These are phyloP conservation scores for Dryococelus australis DNA, from an alignment of 2,888 invertebrate species.

Conservation along the genomic window DNA sequence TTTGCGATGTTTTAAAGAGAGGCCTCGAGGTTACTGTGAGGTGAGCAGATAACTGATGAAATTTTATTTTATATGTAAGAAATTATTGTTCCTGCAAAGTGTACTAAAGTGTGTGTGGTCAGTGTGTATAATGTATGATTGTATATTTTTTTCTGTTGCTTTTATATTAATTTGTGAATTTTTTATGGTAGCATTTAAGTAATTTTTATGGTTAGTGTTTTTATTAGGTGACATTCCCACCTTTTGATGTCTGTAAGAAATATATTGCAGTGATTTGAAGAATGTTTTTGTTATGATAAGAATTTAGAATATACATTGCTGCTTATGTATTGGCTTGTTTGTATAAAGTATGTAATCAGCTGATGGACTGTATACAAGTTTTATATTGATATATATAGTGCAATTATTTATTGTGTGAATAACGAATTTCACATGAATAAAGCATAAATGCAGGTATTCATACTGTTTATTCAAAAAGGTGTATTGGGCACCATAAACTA, in stretches of 20 bases:
- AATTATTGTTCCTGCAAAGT: neutral
- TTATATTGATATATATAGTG: constrained; percentile 4
- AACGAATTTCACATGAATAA: neutral
- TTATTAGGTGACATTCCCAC: constrained; percentile 16
- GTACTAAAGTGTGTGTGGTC: neutral
- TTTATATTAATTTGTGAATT: neutral
- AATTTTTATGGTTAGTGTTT: neutral
- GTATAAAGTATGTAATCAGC: neutral
- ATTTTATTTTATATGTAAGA: neutral
- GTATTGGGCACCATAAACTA: neutral
- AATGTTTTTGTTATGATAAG: neutral
- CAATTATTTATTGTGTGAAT: neutral
- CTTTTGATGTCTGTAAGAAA: neutral
- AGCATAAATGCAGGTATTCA: neutral
- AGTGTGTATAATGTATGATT: neutral
- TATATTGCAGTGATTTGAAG: neutral
- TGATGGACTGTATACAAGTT: neutral
- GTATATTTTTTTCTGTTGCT: neutral
- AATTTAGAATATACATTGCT: neutral
- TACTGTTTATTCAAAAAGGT: neutral
- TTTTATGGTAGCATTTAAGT: neutral
- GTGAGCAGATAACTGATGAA: neutral
- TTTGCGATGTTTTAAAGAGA: neutral
- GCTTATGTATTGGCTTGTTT: neutral
- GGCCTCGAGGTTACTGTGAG: neutral